Percentiles rank a stretch among this genome's conserved stretches.
phyloP scores from a whole-genome alignment of 2,888 invertebrate genomes.

The Meloe dianella region DNA sequence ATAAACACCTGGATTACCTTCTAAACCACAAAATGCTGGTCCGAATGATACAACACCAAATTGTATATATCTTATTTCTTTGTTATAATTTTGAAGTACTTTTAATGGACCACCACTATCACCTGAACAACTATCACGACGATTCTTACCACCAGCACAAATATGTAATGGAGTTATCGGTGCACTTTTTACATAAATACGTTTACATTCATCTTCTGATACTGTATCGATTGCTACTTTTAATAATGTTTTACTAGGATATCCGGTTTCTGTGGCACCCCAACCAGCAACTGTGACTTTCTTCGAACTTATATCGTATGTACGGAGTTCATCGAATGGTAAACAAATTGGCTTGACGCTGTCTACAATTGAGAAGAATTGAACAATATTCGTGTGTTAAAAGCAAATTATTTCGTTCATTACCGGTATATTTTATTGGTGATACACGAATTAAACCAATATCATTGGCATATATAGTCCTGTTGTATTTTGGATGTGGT shows the following conservation, averaged over 20 bases:
- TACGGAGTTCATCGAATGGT: slow-evolving; percentile 51
- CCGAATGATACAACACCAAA: slow-evolving; percentile 65
- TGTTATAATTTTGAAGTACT: slow-evolving; percentile 52
- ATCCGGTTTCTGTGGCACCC: slow-evolving; percentile 59
- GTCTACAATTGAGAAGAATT: slow-evolving; percentile 41
- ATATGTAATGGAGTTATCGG: slow-evolving; percentile 57
- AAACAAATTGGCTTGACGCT: slow-evolving; percentile 61
- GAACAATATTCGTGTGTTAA: background rate
- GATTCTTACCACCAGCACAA: slow-evolving; percentile 69
- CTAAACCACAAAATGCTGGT: slow-evolving; percentile 56
- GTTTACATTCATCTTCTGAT: slow-evolving; percentile 42
- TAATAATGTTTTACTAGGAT: slow-evolving; percentile 41
- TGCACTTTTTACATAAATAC: slow-evolving; percentile 46
- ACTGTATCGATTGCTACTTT: slow-evolving; percentile 45
- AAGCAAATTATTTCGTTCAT: slow-evolving; percentile 34
- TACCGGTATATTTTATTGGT: slow-evolving; percentile 54
- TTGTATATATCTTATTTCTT: slow-evolving; percentile 63
- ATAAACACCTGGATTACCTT: slow-evolving; percentile 72
- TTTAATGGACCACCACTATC: slow-evolving; percentile 74
- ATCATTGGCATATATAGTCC: slow-evolving; percentile 63
- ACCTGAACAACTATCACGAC: slow-evolving; percentile 69
- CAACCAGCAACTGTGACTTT: slow-evolving; percentile 73
- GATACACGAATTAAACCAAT: slow-evolving; percentile 64
- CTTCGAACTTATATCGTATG: slow-evolving; percentile 37
- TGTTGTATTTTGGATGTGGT: slow-evolving; percentile 64